phyloP scores from a whole-genome alignment of 2,797 vertebrate genomes.

The Nyctalus aviator region DNA sequence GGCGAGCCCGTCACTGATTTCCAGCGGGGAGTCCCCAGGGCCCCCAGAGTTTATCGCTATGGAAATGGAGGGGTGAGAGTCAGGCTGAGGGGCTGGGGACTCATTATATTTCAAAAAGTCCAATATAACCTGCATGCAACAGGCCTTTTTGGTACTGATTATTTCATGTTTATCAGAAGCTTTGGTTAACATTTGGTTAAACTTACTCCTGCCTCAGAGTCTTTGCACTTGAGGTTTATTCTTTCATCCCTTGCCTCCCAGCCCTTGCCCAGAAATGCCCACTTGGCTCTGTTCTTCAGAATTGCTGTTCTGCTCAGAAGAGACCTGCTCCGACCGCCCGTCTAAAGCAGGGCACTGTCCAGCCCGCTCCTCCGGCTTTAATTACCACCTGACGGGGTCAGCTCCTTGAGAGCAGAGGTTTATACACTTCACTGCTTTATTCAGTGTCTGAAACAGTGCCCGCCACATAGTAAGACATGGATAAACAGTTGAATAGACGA shows the following conservation, averaged over 20 bases:
- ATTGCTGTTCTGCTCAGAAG: not conserved
- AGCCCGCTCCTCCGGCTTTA: not conserved
- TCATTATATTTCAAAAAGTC: slow-evolving; percentile 44
- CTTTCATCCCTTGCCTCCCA: not conserved
- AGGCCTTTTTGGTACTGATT: not conserved
- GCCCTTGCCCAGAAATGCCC: not conserved
- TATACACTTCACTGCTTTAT: not conserved
- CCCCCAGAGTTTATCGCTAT: not conserved
- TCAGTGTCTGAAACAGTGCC: not conserved
- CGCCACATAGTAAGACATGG: not conserved
- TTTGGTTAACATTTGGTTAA: not conserved
- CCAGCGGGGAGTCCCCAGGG: not conserved
- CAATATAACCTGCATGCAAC: not conserved
- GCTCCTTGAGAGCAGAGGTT: not conserved
- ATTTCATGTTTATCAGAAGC: slow-evolving; percentile 13
- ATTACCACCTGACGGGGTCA: not conserved
- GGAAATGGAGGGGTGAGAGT: not conserved
- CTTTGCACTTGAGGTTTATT: slow-evolving; percentile 35
- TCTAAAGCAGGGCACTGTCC: not conserved
- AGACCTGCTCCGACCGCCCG: not conserved
- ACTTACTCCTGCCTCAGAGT: not conserved
- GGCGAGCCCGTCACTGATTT: not conserved
- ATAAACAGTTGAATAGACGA: not conserved
- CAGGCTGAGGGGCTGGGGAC: not conserved
- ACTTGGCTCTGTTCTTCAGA: slow-evolving; percentile 17